Conservation (phyloP, 2,113 vertebrate species). For the Phylloscopus whistleri region DNA sequence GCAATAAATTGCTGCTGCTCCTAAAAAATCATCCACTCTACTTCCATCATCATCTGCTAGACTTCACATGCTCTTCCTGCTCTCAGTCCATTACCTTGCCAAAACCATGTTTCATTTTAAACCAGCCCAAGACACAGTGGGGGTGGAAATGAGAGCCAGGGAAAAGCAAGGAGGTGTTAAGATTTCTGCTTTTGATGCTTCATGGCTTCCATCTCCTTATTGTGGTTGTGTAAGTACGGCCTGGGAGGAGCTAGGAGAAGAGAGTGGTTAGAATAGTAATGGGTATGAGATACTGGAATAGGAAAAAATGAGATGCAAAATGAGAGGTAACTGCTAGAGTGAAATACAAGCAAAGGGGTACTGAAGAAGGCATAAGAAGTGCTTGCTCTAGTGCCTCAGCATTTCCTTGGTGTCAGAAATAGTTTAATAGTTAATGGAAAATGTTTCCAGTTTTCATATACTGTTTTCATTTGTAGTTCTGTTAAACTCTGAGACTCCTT, state of each 20-base stretch:
- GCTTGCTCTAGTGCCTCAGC: neutral
- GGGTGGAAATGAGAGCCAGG: neutral
- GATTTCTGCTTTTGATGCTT: neutral
- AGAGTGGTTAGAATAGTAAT: neutral
- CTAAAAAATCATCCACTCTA: neutral
- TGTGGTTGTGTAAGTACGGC: neutral
- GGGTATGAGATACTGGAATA: neutral
- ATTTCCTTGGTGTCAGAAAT: neutral
- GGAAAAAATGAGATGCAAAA: neutral
- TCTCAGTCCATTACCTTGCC: neutral
- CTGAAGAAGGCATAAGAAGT: neutral
- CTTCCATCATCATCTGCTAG: neutral
- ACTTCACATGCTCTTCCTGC: neutral
- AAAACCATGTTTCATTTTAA: neutral
- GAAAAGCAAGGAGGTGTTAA: neutral
- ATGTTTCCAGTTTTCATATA: neutral
- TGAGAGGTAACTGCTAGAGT: neutral
- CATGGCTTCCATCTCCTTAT: neutral
- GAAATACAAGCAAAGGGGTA: neutral
- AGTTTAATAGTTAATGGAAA: neutral
- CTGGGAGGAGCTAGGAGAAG: neutral
- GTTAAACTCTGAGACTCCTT: neutral
- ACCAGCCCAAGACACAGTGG: neutral
- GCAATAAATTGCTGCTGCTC: neutral
- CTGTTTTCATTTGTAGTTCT: neutral